These are phyloP conservation scores for Neotoma lepida DNA, from an alignment of 2,113 vertebrate species.

Conservation along the genomic window DNA sequence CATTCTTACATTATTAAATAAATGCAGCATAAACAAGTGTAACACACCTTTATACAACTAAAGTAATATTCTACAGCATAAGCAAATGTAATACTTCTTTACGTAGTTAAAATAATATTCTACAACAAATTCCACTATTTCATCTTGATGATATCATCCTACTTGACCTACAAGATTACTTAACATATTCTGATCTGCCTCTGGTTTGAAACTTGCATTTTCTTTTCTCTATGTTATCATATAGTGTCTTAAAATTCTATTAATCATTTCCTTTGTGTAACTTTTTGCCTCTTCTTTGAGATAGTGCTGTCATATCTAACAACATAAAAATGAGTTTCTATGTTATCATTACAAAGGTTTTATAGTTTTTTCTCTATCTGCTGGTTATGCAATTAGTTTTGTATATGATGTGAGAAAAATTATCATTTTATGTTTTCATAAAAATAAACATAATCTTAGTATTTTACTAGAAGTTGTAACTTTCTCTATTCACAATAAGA, in stretches of 20 bases:
- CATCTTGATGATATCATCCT: neutral
- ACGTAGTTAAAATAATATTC: too few relatives aligned
- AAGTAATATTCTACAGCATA: too few relatives aligned
- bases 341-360: neutral
- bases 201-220: neutral
- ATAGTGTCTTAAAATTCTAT: neutral
- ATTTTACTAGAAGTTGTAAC: neutral
- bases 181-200: neutral
- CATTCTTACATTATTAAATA: too few relatives aligned
- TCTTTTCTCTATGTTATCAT: neutral
- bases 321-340: neutral
- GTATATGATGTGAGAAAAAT: neutral
- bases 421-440: neutral
- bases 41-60: too few relatives aligned
- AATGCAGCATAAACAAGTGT: too few relatives aligned
- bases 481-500: neutral
- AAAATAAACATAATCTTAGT: neutral
- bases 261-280: neutral
- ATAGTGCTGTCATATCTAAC: neutral
- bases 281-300: constrained; percentile 7
- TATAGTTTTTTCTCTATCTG: neutral
- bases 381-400: neutral
- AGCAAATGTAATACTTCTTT: too few relatives aligned
- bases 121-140: too few relatives aligned
- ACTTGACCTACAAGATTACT: neutral